Conservation (phyloP, 2,113 vertebrate genomes). For the Corythornis vintsioides region DNA sequence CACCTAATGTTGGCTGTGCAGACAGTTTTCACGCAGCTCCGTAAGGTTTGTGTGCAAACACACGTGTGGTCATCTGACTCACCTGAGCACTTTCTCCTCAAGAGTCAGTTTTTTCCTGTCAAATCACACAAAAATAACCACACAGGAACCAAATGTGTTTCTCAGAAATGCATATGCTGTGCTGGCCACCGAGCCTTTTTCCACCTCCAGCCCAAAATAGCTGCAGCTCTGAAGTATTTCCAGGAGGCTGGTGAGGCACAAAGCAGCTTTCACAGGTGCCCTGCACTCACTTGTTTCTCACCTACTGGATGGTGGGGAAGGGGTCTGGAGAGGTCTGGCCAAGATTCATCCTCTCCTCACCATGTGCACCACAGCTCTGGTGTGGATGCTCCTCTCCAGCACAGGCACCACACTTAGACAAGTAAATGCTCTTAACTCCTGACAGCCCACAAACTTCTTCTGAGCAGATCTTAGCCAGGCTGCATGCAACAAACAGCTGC, state of each 20-base stretch:
- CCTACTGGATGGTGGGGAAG: background rate
- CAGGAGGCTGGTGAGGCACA: constrained; percentile 8
- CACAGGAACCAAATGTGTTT: background rate
- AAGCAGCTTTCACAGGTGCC: background rate
- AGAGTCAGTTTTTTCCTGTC: background rate
- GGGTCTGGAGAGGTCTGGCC: background rate
- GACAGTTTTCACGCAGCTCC: background rate
- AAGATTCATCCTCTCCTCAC: background rate
- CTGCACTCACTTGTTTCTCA: background rate
- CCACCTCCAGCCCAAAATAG: constrained; percentile 5
- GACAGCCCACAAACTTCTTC: background rate
- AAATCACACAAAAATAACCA: background rate
- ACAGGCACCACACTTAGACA: background rate
- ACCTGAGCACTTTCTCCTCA: background rate
- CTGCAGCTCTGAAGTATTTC: background rate
- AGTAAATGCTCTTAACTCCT: background rate
- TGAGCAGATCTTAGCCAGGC: background rate
- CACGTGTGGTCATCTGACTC: background rate
- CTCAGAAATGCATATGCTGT: background rate
- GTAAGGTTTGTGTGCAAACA: background rate
- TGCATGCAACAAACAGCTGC: background rate
- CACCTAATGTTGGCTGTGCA: background rate
- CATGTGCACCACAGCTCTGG: background rate
- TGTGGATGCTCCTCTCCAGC: background rate
- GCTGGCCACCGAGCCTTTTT: constrained; percentile 22